A percentile compares a stretch with the other conserved stretches of the same genome.
phyloP scores from a whole-genome alignment of 2,888 invertebrate species.

The Agonopterix subpropinquella region DNA sequence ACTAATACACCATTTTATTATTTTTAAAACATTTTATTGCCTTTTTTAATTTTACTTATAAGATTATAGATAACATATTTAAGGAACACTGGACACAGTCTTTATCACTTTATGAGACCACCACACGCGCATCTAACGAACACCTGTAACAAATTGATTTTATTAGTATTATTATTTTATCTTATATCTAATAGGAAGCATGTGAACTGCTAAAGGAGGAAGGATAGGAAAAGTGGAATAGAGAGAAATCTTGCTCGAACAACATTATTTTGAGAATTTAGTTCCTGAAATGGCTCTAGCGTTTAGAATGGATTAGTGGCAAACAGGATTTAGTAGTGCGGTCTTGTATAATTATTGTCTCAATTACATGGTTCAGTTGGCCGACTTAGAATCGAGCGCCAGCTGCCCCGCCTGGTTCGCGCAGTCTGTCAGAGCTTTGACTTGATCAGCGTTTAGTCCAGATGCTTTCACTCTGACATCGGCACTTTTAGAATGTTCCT shows the following conservation, averaged over 20 bases:
- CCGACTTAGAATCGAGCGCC: conserved; percentile 64
- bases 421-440: conserved; percentile 66
- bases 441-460: conserved; percentile 62
- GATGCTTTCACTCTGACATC: conserved; percentile 68
- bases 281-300: not conserved
- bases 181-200: not conserved
- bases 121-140: conserved; percentile 51
- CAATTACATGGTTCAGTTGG: conserved; percentile 61
- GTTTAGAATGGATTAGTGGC: not conserved
- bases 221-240: not conserved
- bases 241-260: conserved; percentile 10
- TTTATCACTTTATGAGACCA: conserved; percentile 69
- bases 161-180: conserved; percentile 7
- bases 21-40: conserved; percentile 55
- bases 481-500: conserved; percentile 66
- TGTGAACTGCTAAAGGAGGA: not conserved
- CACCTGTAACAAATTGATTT: conserved; percentile 60
- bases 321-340: not conserved
- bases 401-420: conserved; percentile 68
- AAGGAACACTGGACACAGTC: conserved; percentile 74
- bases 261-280: not conserved
- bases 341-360: conserved; percentile 1
- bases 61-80: conserved; percentile 37
- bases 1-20: conserved; percentile 56
- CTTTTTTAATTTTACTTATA: conserved; percentile 44